These are phyloP conservation scores for Chorisops tibialis DNA, from an alignment of 2,888 invertebrate genomes.

Conservation along the genomic window DNA sequence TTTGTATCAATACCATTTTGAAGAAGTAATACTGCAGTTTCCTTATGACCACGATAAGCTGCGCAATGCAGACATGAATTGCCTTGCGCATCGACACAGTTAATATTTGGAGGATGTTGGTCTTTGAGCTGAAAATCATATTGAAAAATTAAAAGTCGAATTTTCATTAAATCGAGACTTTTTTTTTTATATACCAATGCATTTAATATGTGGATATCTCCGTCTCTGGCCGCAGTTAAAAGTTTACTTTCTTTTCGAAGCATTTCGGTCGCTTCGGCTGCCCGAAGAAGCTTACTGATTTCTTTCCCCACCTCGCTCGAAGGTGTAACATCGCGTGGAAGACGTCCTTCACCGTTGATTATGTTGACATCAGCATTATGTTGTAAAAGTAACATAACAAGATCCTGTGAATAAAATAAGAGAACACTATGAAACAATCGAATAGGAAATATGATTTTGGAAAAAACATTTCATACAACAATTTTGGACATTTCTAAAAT, in stretches of 20 bases:
- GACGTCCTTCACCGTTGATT: slow-evolving; percentile 63
- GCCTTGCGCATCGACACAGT: slow-evolving; percentile 62
- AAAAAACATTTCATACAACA: too few relatives aligned
- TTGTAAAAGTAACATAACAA: slow-evolving; percentile 60
- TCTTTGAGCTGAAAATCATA: slow-evolving; percentile 59
- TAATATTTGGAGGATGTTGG: slow-evolving; percentile 59
- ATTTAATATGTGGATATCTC: slow-evolving; percentile 57
- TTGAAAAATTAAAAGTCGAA: slow-evolving; percentile 30
- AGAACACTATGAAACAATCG: too few relatives aligned
- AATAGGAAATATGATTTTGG: too few relatives aligned
- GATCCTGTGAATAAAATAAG: slow-evolving; percentile 53
- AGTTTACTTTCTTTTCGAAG: slow-evolving; percentile 56
- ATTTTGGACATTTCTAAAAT: too few relatives aligned
- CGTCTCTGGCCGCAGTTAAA: slow-evolving; percentile 61
- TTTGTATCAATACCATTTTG: slow-evolving; percentile 65
- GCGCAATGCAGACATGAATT: slow-evolving; percentile 66
- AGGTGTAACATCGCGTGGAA: slow-evolving; percentile 58
- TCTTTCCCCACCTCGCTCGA: slow-evolving; percentile 54
- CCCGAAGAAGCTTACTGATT: slow-evolving; percentile 57
- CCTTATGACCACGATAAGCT: slow-evolving; percentile 62
- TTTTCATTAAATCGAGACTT: background rate
- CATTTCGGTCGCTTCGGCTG: slow-evolving; percentile 60
- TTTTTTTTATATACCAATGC: slow-evolving; percentile 53
- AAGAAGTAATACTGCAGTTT: slow-evolving; percentile 61
- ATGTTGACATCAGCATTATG: slow-evolving; percentile 62